Base-by-base conservation (phyloP, 2,797 vertebrate species). In the Sphenodon punctatus region DNA sequence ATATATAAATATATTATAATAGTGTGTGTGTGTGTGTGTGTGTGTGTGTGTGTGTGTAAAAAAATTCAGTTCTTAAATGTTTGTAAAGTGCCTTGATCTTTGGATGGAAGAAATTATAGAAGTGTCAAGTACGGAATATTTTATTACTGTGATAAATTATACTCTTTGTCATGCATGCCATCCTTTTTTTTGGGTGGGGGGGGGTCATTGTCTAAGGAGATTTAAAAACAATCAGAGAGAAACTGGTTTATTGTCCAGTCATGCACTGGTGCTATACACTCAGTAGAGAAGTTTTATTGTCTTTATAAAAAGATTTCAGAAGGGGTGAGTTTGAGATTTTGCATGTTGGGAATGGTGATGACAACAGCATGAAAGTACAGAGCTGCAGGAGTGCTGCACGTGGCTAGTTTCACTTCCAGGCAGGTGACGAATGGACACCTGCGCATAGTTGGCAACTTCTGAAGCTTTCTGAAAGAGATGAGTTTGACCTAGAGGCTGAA, bases 111-210 rank as follows among this genome's bases (percentile, higher is more conserved):
- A n/a, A n/a, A n/a, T n/a, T n/a, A n/a, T n/a, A n/a, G 10, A 46
- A 22, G 23, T 46, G 45, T 46, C 46, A 66, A 38, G 19, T 46
- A 48, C 19, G 56, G 66, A 25, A 23, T 11, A 55, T 14, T 23
- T 51, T 30, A 27, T 46, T 45, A 39, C 45, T 45, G 39, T 19
- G 43, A 46, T 75, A 56, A 38, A 66, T 66, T 38, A 14, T 39
- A 42, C 30, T 22, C 34, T n/a, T n/a, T 56, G 36, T 66, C 49
- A 16, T 32, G 27, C 8, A 10, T 56, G 13, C 19, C 61, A 51
- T 74, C 48, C 42, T 42, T 71, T 58, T 63, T 41, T 46, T 53
- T 53, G n/a, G n/a, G n/a, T n/a, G n/a, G n/a, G n/a, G n/a, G n/a
- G n/a, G n/a, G n/a, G 41, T 41, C 43, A 51, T 48, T 39, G 11